phyloP scores from a whole-genome alignment of 35 echinoderm and acorn worm genomes.

The Apostichopus japonicus region DNA sequence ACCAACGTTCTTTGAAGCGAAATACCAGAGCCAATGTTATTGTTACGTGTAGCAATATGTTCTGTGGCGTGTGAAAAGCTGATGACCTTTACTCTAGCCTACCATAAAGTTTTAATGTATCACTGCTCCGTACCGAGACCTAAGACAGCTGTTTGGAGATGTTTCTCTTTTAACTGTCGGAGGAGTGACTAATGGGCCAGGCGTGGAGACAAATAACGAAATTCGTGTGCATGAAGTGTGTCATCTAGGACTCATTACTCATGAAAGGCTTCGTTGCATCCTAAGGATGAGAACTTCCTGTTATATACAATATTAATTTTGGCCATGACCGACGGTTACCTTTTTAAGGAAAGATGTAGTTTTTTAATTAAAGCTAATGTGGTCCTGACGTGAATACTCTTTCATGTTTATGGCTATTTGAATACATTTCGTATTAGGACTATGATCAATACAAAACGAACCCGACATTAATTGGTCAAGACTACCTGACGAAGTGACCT shows the following conservation, averaged over 20 bases:
- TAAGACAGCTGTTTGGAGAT: conserved; percentile 14
- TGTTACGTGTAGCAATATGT: neutral
- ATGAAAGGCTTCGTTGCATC: conserved; percentile 10
- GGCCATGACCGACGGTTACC: conserved; percentile 37
- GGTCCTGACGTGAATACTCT: neutral
- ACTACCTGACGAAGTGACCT: too few species aligned
- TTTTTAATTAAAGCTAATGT: neutral
- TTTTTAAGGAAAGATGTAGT: neutral
- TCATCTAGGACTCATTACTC: conserved; percentile 36
- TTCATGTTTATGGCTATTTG: neutral
- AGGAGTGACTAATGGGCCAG: conserved; percentile 32
- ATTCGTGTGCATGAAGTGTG: conserved; percentile 23
- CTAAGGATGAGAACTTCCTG: conserved; percentile 21
- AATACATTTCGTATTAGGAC: too few species aligned
- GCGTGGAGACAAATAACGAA: conserved; percentile 5
- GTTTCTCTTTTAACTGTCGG: neutral
- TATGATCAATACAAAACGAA: too few species aligned
- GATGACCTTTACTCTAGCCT: conserved; percentile 17
- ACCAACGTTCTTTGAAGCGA: neutral
- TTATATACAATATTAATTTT: conserved; percentile 43
- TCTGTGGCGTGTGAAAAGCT: conserved; percentile 5
- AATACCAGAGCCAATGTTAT: neutral
- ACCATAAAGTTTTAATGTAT: conserved; percentile 14
- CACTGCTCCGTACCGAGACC: neutral
- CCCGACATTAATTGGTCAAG: too few species aligned